These are phyloP conservation scores for Leiothrix lutea DNA, from an alignment of 2,113 vertebrate species.

Conservation along the genomic window DNA sequence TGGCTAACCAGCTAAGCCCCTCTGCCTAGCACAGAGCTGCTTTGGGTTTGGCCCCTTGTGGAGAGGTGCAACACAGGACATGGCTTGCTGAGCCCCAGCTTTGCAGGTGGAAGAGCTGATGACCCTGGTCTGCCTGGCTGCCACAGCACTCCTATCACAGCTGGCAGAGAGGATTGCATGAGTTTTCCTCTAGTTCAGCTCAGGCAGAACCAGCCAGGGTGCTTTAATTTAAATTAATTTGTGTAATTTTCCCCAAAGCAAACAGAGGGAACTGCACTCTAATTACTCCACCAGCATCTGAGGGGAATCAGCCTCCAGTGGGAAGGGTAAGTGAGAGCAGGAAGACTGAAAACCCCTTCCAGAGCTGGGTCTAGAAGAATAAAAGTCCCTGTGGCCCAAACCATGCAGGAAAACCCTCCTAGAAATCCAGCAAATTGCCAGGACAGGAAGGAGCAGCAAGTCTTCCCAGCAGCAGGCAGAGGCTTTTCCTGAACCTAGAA, in stretches of 20 bases:
- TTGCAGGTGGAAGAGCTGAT: not conserved
- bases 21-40: not conserved
- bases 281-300: not conserved
- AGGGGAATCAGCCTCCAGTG: not conserved
- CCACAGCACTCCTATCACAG: rapidly evolving
- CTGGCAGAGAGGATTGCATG: not conserved
- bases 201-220: not conserved
- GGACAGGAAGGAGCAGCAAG: not conserved
- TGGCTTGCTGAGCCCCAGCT: not conserved
- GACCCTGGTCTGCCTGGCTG: not conserved
- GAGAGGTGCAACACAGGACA: not conserved
- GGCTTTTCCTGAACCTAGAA: not conserved
- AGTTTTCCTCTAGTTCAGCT: not conserved
- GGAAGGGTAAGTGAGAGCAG: not conserved
- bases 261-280: not conserved
- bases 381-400: not conserved
- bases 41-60: rapidly evolving
- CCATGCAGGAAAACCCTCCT: not conserved
- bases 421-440: not conserved
- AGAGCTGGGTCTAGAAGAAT: not conserved
- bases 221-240: not conserved
- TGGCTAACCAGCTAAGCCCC: not conserved
- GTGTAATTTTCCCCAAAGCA: not conserved
- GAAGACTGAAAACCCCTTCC: not conserved
- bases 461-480: not conserved